Evolutionary conservation across 2,113 vertebrate genomes (phyloP).

Genomic region (Pterophyllum scalare): DNA sequence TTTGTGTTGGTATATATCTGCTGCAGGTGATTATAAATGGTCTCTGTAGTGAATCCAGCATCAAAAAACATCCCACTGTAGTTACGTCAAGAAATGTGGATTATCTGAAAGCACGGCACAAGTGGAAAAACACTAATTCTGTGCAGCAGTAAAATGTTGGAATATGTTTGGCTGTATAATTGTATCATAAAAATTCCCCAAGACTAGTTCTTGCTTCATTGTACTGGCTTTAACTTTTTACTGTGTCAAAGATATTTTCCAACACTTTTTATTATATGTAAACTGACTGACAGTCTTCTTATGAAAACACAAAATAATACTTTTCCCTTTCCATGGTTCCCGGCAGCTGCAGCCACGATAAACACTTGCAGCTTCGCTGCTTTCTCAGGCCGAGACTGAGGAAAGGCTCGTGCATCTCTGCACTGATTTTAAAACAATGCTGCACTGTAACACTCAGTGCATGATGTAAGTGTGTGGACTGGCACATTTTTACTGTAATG

Average conservation of each 20-base stretch:
- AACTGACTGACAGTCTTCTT: background rate
- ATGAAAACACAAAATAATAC: conserved; percentile 10
- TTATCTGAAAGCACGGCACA: background rate
- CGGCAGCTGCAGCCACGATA: conserved; percentile 40
- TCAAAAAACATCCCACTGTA: conserved; percentile 14
- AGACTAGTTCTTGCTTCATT: background rate
- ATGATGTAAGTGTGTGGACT: conserved; percentile 9
- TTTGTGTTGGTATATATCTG: conserved; percentile 3
- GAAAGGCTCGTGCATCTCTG: background rate
- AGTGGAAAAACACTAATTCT: background rate
- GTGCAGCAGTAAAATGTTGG: background rate
- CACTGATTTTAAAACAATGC: conserved; percentile 37
- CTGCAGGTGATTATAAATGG: conserved; percentile 21
- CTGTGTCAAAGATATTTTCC: background rate
- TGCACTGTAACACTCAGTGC: conserved; percentile 27
- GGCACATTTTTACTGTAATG: conserved; percentile 20
- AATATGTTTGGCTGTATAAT: no score
- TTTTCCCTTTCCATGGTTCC: conserved; percentile 17
- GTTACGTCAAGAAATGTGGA: conserved; percentile 10
- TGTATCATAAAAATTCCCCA: no score
- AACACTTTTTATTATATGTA: background rate
- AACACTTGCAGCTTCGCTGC: conserved; percentile 30
- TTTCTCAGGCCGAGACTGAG: background rate
- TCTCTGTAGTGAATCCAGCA: background rate
- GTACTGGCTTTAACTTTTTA: background rate